Evolutionary conservation across 2,797 vertebrate genomes (phyloP).

Genomic region (Cynodonichthys magdalenae): DNA sequence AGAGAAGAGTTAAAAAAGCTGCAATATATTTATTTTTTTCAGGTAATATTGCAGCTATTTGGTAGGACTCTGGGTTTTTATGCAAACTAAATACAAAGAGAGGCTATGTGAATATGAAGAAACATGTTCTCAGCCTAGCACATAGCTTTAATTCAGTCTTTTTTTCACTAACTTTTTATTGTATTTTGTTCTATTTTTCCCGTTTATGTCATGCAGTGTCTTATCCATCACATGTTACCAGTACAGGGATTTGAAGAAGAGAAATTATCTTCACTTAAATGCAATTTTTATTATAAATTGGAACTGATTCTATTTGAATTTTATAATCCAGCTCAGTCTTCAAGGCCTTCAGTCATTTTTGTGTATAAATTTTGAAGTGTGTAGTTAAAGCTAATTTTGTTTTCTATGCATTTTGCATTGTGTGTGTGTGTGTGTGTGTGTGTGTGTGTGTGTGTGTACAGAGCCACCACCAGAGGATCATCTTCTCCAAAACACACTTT

Average conservation of each 20-base stretch:
- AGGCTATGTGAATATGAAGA: constrained; percentile 29
- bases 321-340: constrained; percentile 34
- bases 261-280: constrained; percentile 46
- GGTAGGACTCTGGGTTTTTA: constrained; percentile 26
- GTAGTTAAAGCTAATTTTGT: constrained; percentile 10
- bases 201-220: constrained; percentile 12
- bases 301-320: constrained; percentile 37
- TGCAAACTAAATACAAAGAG: constrained; percentile 26
- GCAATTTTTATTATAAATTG: constrained; percentile 51
- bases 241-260: constrained; percentile 48
- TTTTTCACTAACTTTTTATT: constrained; percentile 6
- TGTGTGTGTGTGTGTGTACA: constrained; percentile 54
- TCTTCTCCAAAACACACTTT: constrained; percentile 96
- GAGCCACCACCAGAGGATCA: constrained; percentile 96
- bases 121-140: constrained; percentile 23
- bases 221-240: constrained; percentile 32
- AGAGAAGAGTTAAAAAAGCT: no score
- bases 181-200: constrained; percentile 4
- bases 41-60: constrained; percentile 1
- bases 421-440: neutral
- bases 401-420: constrained; percentile 8
- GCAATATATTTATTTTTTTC: constrained; percentile 46
- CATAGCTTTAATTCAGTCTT: constrained; percentile 15
- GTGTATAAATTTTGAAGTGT: constrained; percentile 24
- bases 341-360: constrained; percentile 16